Conservation (phyloP, 2,888 invertebrate genomes). For the Ceratothoa steindachneri region DNA sequence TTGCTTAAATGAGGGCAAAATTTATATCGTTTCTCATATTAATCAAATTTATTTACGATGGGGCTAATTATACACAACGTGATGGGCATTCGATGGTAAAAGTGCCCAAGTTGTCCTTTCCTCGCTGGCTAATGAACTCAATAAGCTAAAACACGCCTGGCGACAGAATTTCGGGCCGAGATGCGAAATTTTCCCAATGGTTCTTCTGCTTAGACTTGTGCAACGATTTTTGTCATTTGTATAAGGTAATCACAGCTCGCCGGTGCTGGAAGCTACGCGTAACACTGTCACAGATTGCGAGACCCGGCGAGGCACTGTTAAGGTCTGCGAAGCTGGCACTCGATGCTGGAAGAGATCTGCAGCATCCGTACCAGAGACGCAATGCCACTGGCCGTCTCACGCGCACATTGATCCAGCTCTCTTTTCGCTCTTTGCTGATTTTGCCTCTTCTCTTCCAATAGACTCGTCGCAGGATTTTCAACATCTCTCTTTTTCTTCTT, state of each 20-base stretch:
- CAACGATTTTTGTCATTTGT: neutral
- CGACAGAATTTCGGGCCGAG: no score
- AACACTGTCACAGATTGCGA: conserved; percentile 1
- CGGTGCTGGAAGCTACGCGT: neutral
- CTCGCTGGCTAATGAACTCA: no score
- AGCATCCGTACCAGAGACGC: neutral
- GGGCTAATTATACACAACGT: no score
- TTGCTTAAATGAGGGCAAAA: no score
- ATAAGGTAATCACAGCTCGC: conserved; percentile 1
- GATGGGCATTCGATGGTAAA: no score
- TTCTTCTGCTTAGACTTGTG: neutral
- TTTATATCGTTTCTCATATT: no score
- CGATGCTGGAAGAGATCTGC: neutral
- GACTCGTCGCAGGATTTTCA: neutral
- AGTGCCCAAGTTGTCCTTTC: no score
- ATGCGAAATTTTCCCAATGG: neutral
- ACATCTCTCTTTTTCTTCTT: neutral
- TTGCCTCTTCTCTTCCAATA: neutral
- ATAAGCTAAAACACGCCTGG: no score
- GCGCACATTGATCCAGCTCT: conserved; percentile 13
- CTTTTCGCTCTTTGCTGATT: neutral
- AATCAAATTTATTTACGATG: no score
- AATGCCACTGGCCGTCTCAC: neutral
- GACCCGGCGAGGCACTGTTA: conserved; percentile 8
- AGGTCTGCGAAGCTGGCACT: neutral